Evolutionary conservation across 2,113 vertebrate genomes (phyloP).

Genomic region (Campylomormyrus numenius): DNA sequence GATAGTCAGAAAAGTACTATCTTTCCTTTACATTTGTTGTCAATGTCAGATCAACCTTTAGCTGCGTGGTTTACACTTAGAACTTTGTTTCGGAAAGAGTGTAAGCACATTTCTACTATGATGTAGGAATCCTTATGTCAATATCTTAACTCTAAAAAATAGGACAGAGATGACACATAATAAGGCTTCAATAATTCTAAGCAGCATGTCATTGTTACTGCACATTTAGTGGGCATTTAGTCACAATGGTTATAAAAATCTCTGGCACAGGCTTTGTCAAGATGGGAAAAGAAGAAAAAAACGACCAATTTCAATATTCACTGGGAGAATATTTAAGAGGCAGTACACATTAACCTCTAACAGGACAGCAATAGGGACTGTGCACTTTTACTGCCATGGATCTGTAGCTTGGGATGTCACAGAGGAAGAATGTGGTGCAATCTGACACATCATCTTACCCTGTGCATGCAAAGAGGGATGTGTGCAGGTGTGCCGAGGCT

Average conservation of each 20-base stretch:
- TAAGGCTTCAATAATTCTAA: not conserved
- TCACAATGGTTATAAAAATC: not conserved
- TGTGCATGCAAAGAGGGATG: not conserved
- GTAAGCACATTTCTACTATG: not conserved
- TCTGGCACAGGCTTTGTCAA: not conserved
- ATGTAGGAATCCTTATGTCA: not conserved
- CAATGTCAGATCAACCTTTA: not conserved
- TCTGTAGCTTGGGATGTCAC: not conserved
- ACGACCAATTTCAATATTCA: not conserved
- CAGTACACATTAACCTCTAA: not conserved
- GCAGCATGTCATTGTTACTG: not conserved
- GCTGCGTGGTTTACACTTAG: not conserved
- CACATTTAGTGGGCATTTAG: constrained; percentile 2
- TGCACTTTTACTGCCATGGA: not conserved
- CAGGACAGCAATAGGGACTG: not conserved
- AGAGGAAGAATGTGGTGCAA: not conserved
- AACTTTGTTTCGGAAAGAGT: not conserved
- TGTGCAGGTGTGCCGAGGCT: not conserved
- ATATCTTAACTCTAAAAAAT: not conserved
- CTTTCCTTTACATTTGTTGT: not conserved
- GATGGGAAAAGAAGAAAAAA: constrained; percentile 2
- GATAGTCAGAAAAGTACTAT: not conserved
- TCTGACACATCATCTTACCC: constrained; percentile 1
- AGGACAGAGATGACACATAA: not conserved
- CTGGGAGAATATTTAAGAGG: not conserved